Evolutionary conservation across 2,888 invertebrate species (phyloP), one percentile per base, ranked within the genome.

Genomic region (Amphipyra berbera): DNA sequence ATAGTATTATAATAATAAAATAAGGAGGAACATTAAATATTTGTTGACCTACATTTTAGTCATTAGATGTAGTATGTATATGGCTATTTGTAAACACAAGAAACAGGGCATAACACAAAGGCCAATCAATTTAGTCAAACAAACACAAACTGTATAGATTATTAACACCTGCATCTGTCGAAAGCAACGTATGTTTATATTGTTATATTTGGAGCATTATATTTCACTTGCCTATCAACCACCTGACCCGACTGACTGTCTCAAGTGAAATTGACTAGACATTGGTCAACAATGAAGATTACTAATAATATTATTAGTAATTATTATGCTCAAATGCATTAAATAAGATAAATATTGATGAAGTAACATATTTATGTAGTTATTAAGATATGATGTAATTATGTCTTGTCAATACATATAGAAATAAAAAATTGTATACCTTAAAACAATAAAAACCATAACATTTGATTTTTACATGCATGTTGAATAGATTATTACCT

Each of bases 211-310:
- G 54, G 44, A 40, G 42, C 21, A 38, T 1, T 2, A 21, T 35
- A 10, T 45, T 54, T 42, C 57, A 73, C 59, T 73, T 67, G 67
- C 10, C n/a, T 8, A 9, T 37, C 13, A 30, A 27, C 12, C 68
- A 76, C 76, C 64, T 76, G 69, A 76, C 76, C 64, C 73, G 69
- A 38, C 6, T 59, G 9, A 41, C 33, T 21, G 7, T 5, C 41
- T 56, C 47, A 47, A 54, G 52, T 62, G 53, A 41, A 65, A 48
- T 60, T 45, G 35, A 49, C 30, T 37, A 2, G 8, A 12, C 12
- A 40, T 44, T 44, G 14, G 7, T 41, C 15, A 38, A 38, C 42
- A 56, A 49, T 56, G 27, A 15, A 21, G 15, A 21, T 6, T 27
- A 4, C 12, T 45, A 42, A 21, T n/a, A n/a, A n/a, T n/a, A n/a